Base-by-base conservation (phyloP, 2,888 invertebrate genomes). In the Cataglyphis albicans region DNA sequence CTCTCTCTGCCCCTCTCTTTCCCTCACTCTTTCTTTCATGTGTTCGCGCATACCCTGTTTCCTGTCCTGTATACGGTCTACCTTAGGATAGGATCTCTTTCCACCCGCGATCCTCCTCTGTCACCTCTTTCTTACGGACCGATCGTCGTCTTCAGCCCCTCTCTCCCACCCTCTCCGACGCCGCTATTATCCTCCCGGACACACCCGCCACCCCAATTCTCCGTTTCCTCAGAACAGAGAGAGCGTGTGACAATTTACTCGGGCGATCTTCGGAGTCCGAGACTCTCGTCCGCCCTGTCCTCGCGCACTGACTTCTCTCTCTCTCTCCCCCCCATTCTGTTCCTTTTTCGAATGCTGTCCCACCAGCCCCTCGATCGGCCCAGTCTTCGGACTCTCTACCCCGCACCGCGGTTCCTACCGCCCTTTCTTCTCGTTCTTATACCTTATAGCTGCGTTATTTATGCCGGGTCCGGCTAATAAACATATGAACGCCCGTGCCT, bases 231-330 rank as follows among this genome's bases (percentile, higher is more conserved):
- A 88, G 88, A 91, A 92, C 90, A 84, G 89, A 89, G 90, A 91
- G 94, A 93, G 93, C 94, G 94, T 94, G 94, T 94, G 94, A 94
- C 94, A 94, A 94, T 94, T 94, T 94, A 94, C 94, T 94, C 92
- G 93, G 93, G 86, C 93, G 93, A 94, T 93, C 93, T 91, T 90
- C 89, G 44, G 83, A 82, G 90, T 91, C 88, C 90, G 86, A 88
- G 87, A 72, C 74, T 86, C 75, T 86, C 86, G 87, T 87, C 90
- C 81, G 72, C 83, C 59, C 85, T 78, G 72, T 70, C 73, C 83
- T 75, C 67, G 41, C 63, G 44, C 83, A 63, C 76, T 83, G 76
- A 83, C 81, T 38, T 41, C 44, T 21, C 18, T 21, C 35, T 57
- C 64, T 21, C 52, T 76, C 78, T 70, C 29, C 55, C 67, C 6